Evolutionary conservation across 2,797 vertebrate genomes (phyloP), one percentile per base, ranked within the genome.

Genomic region (Ambastaia sidthimunki): DNA sequence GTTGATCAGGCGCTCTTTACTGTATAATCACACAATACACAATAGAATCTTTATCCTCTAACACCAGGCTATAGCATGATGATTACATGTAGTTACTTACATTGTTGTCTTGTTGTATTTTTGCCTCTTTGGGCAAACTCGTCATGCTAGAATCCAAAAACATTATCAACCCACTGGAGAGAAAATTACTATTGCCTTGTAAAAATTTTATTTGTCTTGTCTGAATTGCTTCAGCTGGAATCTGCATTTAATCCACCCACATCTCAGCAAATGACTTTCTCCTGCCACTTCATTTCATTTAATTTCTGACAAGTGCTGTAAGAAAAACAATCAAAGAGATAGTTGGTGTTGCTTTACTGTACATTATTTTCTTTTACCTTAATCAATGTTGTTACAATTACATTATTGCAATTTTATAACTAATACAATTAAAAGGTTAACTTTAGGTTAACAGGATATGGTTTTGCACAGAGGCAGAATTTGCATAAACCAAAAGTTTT

Each of bases 81-180:
- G 12, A 55, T 66, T 44, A 21, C 16, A 15, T 31, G 11, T 37
- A 3, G 2, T 37, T 25, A 65, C 31, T 65, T 15, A 3, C 16
- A 37, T 34, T 31, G 59, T 11, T 37, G 18, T 59, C 21, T 69
- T 12, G 6, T 28, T 44, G 10, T 7, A 11, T 47, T 37, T 19
- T 76, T 28, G 41, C 12, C 67, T 67, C 6, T 59, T 52, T 69
- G 37, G 52, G 28, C 7, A 57, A 47, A 76, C 52, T 52, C 57
- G 65, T 59, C 4, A 34, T 16, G 7, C 37, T 6, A 69, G 37
- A 47, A 68, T 69, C 1, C 13, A 68, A 68, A 44, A 19, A 3
- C 52, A 31, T 76, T 16, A 47, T 76, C 16, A 3, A 55, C 23
- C 23, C 12, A 57, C 4, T 5, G 23, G 13, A 15, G 21, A 44